phyloP scores from a whole-genome alignment of 2,113 vertebrate genomes.

The Leucopsar rothschildi region DNA sequence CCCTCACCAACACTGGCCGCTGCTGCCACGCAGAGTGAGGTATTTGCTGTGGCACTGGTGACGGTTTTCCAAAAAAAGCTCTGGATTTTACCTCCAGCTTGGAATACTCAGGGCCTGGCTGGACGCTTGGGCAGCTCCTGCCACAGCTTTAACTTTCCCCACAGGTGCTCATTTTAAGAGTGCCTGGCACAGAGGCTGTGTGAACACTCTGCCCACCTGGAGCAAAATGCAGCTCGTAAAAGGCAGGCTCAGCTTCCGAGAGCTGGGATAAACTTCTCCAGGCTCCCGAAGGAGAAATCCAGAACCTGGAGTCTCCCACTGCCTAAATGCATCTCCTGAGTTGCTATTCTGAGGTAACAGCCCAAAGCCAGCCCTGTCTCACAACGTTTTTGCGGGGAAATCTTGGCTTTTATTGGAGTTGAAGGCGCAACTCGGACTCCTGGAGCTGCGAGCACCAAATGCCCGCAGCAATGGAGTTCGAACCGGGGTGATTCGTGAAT shows the following conservation, averaged over 20 bases:
- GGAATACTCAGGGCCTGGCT: neutral
- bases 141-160: neutral
- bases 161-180: neutral
- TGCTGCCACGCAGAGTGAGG: neutral
- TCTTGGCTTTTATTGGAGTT: neutral
- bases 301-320: neutral
- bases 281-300: neutral
- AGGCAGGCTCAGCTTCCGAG: neutral
- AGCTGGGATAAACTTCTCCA: neutral
- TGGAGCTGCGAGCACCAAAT: neutral
- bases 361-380: neutral
- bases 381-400: neutral
- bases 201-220: neutral
- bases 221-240: neutral
- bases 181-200: neutral
- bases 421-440: neutral
- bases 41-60: neutral
- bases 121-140: neutral
- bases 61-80: neutral
- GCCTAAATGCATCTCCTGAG: neutral
- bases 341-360: neutral
- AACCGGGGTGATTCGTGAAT: neutral
- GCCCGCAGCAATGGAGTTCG: neutral
- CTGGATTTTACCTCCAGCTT: neutral
- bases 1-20: rapidly evolving